phyloP scores from a whole-genome alignment of 2,888 invertebrate genomes.

The Vesta saturnalis region DNA sequence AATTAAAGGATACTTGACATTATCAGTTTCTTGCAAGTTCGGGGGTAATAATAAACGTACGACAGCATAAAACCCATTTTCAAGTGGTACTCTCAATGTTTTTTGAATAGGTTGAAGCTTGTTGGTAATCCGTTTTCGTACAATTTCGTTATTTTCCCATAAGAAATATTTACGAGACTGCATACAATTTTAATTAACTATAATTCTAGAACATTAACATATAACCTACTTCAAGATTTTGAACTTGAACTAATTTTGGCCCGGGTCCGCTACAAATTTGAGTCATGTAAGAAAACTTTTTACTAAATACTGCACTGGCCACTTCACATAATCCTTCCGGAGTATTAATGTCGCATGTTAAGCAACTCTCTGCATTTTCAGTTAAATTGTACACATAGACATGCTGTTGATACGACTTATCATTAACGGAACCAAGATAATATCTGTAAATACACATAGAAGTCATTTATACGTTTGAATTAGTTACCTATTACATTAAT shows the following conservation, averaged over 20 bases:
- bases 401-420: slow-evolving; percentile 76
- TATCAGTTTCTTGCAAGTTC: slow-evolving; percentile 65
- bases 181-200: too few relatives aligned
- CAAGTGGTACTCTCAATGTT: slow-evolving; percentile 66
- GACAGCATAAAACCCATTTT: slow-evolving; percentile 66
- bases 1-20: slow-evolving; percentile 76
- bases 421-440: slow-evolving; percentile 73
- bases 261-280: slow-evolving; percentile 75
- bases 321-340: slow-evolving; percentile 69
- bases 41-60: slow-evolving; percentile 76
- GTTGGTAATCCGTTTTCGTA: slow-evolving; percentile 63
- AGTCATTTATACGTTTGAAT: not conserved
- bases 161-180: slow-evolving; percentile 18
- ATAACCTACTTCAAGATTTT: slow-evolving; percentile 50
- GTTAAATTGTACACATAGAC: slow-evolving; percentile 63
- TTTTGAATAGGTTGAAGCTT: slow-evolving; percentile 67
- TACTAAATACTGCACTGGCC: slow-evolving; percentile 70
- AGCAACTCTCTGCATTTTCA: slow-evolving; percentile 64
- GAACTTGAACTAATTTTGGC: slow-evolving; percentile 68
- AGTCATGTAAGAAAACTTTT: slow-evolving; percentile 71
- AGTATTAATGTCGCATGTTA: slow-evolving; percentile 73
- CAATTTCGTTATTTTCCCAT: slow-evolving; percentile 69
- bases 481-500: slow-evolving; percentile 64
- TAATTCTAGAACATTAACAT: too few relatives aligned
- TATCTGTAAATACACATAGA: slow-evolving; percentile 67